A percentile compares a stretch with the other conserved stretches of the same genome.
Evolutionary conservation across 1,140 invertebrate genomes (phyloP).

Genomic region (Leptinotarsa defecta): DNA sequence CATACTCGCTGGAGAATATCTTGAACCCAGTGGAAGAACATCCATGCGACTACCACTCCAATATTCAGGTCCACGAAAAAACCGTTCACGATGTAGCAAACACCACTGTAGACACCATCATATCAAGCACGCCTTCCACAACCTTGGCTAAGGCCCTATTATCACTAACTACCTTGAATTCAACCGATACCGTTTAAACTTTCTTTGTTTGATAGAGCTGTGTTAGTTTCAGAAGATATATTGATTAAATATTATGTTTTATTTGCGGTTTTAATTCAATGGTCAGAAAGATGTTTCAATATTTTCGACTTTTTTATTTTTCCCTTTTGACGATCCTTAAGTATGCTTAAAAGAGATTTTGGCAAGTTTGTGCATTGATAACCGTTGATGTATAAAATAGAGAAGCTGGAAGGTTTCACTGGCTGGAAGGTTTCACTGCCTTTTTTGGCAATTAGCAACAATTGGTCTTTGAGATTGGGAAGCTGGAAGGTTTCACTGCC

Average conservation of each 20-base stretch:
- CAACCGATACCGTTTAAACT: slow-evolving; percentile 12
- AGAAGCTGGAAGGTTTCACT: too few relatives aligned
- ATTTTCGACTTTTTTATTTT: too few relatives aligned
- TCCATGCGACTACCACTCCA: slow-evolving; percentile 25
- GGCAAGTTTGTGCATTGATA: too few relatives aligned
- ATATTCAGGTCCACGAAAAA: not conserved
- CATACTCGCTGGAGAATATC: slow-evolving; percentile 78
- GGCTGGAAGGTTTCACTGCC: too few relatives aligned
- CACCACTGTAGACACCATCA: not conserved
- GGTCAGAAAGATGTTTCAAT: too few relatives aligned
- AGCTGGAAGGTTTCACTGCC: too few relatives aligned
- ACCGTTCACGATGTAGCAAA: not conserved
- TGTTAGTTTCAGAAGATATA: not conserved
- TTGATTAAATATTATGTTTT: not conserved
- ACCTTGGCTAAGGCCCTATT: not conserved
- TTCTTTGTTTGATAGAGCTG: not conserved
- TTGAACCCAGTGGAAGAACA: slow-evolving; percentile 53
- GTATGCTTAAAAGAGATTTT: too few relatives aligned
- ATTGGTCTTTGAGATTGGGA: too few relatives aligned
- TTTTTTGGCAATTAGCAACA: too few relatives aligned
- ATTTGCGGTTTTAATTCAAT: not conserved
- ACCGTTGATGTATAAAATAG: too few relatives aligned
- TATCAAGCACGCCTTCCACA: slow-evolving; percentile 3
- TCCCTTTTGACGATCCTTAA: too few relatives aligned
- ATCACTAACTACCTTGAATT: not conserved